These are phyloP conservation scores for Sinocyclocheilus maitianheensis DNA, from an alignment of 2,113 vertebrate genomes.

Conservation along the genomic window DNA sequence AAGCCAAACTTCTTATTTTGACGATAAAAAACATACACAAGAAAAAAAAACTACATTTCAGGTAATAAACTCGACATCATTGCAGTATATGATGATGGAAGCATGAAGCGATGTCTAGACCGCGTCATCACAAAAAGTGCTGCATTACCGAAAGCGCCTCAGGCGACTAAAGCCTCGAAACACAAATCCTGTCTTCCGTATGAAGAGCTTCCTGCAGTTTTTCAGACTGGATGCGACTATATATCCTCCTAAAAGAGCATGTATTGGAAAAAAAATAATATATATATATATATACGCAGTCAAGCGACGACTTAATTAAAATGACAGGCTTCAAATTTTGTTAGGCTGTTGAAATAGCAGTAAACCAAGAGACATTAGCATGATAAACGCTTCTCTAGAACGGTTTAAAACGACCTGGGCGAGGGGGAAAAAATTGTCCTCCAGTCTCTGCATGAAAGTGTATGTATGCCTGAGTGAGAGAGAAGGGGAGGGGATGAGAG, in stretches of 20 bases:
- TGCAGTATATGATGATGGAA: background rate
- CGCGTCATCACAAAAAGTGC: conserved; percentile 45
- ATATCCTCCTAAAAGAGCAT: background rate
- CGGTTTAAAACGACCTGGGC: conserved; percentile 12
- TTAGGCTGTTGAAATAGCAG: conserved; percentile 1
- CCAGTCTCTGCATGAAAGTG: conserved; percentile 23
- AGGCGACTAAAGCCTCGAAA: conserved; percentile 20
- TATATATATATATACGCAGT: conserved; percentile 13
- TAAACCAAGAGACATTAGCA: background rate
- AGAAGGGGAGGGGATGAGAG: conserved; percentile 22
- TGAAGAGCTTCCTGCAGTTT: background rate
- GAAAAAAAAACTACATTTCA: background rate
- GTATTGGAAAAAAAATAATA: background rate
- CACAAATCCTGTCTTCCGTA: conserved; percentile 10
- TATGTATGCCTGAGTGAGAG: conserved; percentile 10
- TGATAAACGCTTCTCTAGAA: background rate
- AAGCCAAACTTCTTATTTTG: conserved; percentile 25
- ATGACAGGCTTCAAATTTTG: conserved; percentile 5
- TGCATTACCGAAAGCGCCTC: conserved; percentile 44
- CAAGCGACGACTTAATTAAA: background rate
- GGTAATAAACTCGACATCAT: background rate
- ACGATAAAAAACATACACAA: background rate
- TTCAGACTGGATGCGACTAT: background rate
- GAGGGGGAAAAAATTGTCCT: background rate
- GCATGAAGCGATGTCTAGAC: background rate